These are phyloP conservation scores for Sciurus niger DNA, from an alignment of 2,113 vertebrate genomes.

Conservation along the genomic window DNA sequence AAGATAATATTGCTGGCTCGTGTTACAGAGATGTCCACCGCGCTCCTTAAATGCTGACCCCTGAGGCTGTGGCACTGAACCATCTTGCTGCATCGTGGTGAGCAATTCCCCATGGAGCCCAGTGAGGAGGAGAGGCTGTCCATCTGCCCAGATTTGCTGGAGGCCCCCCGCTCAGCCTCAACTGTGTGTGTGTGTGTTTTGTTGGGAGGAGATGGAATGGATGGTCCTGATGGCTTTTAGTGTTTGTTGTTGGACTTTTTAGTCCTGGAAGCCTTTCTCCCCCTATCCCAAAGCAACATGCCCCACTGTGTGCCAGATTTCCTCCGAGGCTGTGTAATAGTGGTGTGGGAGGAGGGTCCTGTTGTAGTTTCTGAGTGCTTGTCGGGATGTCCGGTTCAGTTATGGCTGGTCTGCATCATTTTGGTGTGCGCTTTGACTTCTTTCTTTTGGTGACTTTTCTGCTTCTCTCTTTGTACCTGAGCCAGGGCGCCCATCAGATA, in stretches of 20 bases:
- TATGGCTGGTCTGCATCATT: background rate
- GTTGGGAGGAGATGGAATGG: background rate
- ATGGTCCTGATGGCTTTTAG: slow-evolving; percentile 7
- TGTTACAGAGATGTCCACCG: slow-evolving; percentile 69
- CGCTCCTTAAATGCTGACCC: slow-evolving; percentile 50
- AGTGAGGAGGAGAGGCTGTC: background rate
- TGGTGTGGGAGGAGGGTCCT: background rate
- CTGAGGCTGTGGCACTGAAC: slow-evolving; percentile 1
- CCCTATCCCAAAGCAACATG: background rate
- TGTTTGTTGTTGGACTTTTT: slow-evolving; percentile 11
- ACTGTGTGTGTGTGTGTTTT: background rate
- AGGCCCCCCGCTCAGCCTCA: background rate
- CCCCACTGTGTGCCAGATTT: background rate
- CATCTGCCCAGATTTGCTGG: background rate
- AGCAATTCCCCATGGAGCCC: background rate
- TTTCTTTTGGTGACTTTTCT: slow-evolving; percentile 11
- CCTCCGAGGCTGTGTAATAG: background rate
- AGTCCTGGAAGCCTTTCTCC: background rate
- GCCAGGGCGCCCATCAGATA: background rate
- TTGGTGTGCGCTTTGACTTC: background rate
- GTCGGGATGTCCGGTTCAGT: background rate
- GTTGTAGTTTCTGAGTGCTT: background rate
- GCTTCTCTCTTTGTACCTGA: background rate
- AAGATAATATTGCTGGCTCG: slow-evolving; percentile 40
- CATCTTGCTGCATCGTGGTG: background rate